Conservation (phyloP, 2,113 vertebrate genomes). For the Nannospalax galili region DNA sequence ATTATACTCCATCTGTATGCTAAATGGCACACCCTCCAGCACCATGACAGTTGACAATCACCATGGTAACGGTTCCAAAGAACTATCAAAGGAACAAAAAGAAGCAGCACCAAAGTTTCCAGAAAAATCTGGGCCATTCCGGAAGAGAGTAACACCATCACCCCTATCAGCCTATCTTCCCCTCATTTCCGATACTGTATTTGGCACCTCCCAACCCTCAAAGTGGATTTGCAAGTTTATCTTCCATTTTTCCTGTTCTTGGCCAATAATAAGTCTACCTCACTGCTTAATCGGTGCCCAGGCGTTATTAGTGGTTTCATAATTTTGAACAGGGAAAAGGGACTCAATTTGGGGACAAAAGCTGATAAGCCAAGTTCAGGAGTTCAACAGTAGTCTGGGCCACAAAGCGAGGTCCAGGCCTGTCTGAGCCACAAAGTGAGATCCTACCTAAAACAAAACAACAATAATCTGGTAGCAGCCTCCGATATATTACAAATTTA, state of each 20-base stretch:
- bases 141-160: too few species aligned
- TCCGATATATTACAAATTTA: neutral
- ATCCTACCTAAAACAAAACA: neutral
- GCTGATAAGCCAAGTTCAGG: too few species aligned
- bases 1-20: neutral
- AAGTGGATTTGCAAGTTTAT: neutral
- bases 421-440: neutral
- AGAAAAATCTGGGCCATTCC: neutral
- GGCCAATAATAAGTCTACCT: neutral
- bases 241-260: neutral
- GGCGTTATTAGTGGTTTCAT: neutral
- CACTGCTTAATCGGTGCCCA: neutral
- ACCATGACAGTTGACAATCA: neutral
- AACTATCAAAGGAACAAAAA: neutral
- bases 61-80: neutral
- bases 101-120: neutral
- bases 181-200: neutral
- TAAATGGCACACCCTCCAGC: neutral
- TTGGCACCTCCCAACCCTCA: neutral
- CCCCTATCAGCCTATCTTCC: too few species aligned
- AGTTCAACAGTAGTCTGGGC: too few species aligned
- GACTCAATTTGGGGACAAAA: neutral
- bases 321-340: neutral
- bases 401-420: neutral
- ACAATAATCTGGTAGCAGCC: neutral